These are phyloP conservation scores for Trogon surrucura DNA, from an alignment of 2,113 vertebrate genomes.

Conservation along the genomic window DNA sequence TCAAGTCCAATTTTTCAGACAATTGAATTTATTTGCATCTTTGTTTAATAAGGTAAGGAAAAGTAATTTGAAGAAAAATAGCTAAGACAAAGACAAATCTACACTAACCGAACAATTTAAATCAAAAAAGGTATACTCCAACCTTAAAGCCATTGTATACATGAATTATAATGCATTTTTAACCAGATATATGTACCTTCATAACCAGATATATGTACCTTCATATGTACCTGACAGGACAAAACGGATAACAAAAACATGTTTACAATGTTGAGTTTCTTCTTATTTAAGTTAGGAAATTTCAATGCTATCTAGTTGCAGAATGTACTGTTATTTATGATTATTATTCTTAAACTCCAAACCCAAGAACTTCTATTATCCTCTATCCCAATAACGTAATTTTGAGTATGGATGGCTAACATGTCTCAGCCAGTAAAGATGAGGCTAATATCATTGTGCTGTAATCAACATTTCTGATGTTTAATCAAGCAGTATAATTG, in stretches of 20 bases:
- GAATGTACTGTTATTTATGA: background rate
- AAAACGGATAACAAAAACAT: background rate
- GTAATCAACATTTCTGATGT: constrained; percentile 8
- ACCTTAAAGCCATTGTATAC: background rate
- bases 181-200: background rate
- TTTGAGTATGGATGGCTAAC: background rate
- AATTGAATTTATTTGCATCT: background rate
- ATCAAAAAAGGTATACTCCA: background rate
- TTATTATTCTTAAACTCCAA: background rate
- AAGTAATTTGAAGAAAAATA: background rate
- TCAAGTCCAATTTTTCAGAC: background rate
- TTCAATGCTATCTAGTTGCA: background rate
- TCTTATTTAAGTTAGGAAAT: background rate
- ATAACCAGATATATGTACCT: background rate
- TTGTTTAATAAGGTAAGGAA: background rate
- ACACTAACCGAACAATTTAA: background rate
- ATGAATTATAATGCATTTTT: background rate
- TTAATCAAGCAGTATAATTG: constrained; percentile 26
- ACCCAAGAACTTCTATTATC: background rate
- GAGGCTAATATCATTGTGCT: background rate
- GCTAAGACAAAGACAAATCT: background rate
- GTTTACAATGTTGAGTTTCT: background rate
- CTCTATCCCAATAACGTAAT: background rate
- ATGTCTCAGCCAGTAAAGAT: background rate
- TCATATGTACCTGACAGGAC: background rate